Conservation (phyloP, 2,113 vertebrate genomes). For the Apteryx owenii region DNA sequence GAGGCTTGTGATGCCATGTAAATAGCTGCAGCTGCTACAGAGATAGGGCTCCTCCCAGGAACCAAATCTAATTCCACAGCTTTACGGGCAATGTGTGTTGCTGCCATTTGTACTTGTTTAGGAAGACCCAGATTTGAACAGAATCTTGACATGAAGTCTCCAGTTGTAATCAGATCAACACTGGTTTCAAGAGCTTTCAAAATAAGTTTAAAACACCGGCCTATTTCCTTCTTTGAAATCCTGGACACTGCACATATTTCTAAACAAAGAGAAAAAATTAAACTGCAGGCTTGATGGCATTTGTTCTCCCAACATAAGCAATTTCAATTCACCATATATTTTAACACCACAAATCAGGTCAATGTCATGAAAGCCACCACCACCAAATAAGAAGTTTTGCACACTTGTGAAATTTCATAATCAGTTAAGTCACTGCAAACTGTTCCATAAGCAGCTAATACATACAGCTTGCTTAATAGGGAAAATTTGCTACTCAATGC, state of each 20-base stretch:
- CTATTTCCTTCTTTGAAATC: constrained; percentile 99
- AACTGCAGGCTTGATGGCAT: neutral
- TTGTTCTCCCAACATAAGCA: neutral
- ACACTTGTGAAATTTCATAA: neutral
- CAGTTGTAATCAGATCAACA: constrained; percentile 97
- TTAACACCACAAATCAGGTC: neutral
- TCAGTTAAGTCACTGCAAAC: neutral
- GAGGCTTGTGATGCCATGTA: constrained; percentile 99
- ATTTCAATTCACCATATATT: neutral
- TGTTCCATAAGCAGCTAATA: neutral
- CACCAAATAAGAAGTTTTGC: neutral
- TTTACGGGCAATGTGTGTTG: constrained; percentile 94
- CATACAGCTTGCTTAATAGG: neutral
- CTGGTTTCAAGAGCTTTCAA: constrained; percentile 98
- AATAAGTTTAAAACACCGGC: constrained; percentile 98
- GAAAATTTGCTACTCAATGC: neutral
- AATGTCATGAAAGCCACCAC: neutral
- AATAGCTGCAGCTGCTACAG: constrained; percentile 96
- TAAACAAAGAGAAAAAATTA: constrained; percentile 61
- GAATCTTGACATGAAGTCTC: constrained; percentile 99
- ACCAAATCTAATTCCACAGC: constrained; percentile 97
- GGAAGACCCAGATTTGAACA: constrained; percentile 97
- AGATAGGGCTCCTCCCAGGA: constrained; percentile 96
- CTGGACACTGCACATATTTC: constrained; percentile 98
- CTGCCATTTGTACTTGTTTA: constrained; percentile 98